Conservation (phyloP, 1,140 invertebrate species). For the Brevipalpus yothersi region DNA sequence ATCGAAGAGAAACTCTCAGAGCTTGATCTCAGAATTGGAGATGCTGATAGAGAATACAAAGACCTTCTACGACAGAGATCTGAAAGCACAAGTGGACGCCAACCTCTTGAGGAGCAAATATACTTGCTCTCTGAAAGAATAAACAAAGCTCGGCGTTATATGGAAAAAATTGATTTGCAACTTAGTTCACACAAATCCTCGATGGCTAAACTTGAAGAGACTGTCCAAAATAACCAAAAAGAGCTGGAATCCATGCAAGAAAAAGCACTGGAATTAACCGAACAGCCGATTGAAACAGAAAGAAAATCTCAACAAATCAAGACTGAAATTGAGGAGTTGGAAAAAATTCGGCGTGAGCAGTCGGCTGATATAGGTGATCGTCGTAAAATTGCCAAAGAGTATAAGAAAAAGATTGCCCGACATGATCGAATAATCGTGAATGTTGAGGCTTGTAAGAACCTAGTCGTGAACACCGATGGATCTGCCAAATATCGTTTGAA, state of each 20-base stretch:
- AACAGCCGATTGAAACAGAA: slow-evolving; percentile 11
- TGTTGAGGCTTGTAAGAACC: not conserved
- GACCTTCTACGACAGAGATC: too few species aligned
- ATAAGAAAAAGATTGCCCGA: not conserved
- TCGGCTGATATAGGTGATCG: not conserved
- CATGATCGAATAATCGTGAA: not conserved
- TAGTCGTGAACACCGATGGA: not conserved
- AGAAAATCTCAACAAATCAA: slow-evolving; percentile 15
- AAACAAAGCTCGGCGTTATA: too few species aligned
- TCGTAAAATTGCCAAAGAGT: not conserved
- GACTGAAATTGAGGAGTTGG: slow-evolving; percentile 18
- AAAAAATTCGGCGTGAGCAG: slow-evolving; percentile 7
- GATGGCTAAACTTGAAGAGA: not conserved
- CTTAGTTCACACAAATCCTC: too few species aligned
- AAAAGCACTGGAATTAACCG: slow-evolving; percentile 4
- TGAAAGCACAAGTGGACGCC: too few species aligned
- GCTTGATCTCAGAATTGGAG: too few species aligned
- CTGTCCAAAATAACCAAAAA: not conserved
- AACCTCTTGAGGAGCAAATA: too few species aligned
- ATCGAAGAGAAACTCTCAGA: too few species aligned
- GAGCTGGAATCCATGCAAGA: not conserved
- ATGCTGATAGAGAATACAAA: too few species aligned
- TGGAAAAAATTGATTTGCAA: too few species aligned
- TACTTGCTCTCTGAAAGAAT: too few species aligned
- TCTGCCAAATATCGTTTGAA: not conserved